A percentile compares a stretch with the other conserved stretches of the same genome.
phyloP scores from a whole-genome alignment of 2,113 vertebrate genomes.

The Hippocampus comes region DNA sequence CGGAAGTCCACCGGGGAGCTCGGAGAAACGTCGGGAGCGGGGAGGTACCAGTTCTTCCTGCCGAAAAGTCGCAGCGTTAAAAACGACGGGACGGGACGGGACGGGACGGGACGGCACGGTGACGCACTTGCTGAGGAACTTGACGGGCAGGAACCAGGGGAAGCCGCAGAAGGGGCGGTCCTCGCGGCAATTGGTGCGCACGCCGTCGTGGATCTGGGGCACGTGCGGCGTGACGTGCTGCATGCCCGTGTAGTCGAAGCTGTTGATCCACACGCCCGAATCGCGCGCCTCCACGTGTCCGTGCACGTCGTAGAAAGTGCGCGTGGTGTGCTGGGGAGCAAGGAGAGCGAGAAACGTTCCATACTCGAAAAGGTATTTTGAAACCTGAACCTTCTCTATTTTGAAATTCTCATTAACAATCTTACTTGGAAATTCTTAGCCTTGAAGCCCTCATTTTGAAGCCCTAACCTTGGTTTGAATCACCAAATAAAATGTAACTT shows the following conservation, averaged over 20 bases:
- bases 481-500: too few species aligned
- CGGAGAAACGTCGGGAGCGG: slow-evolving; percentile 79
- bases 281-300: slow-evolving; percentile 83
- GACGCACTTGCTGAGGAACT: slow-evolving; percentile 87
- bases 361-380: too few species aligned
- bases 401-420: too few species aligned
- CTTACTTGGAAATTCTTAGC: too few species aligned
- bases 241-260: slow-evolving; percentile 89
- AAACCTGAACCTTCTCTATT: too few species aligned
- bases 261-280: slow-evolving; percentile 95
- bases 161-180: slow-evolving; percentile 87
- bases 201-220: slow-evolving; percentile 87
- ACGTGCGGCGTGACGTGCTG: slow-evolving; percentile 83
- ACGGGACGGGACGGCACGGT: too few species aligned
- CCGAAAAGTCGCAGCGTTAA: not conserved
- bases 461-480: too few species aligned
- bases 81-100: not conserved
- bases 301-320: slow-evolving; percentile 83
- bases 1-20: slow-evolving; percentile 77
- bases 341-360: not conserved
- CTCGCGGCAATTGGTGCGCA: slow-evolving; percentile 78
- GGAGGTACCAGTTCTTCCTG: slow-evolving; percentile 97
- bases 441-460: too few species aligned
- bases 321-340: slow-evolving; percentile 77
- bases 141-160: slow-evolving; percentile 92